phyloP scores from a whole-genome alignment of 2,113 vertebrate species.

The cattle (Bos taurus) region ARS-UCD2.0 NC_037352.1:23768501-23769000 shows the following conservation, averaged over 20 bases:
- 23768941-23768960: neutral
- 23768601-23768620: neutral
- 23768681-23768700: neutral
- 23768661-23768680: neutral
- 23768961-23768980: neutral
- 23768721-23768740: neutral
- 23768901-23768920: neutral
- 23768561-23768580: neutral
- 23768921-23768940: neutral
- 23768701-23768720: neutral
- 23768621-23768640: neutral
- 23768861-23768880: neutral
- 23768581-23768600: neutral
- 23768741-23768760: fast-evolving
- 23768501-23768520: neutral
- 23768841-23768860: neutral
- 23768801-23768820: neutral
- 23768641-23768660: neutral
- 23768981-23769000: neutral
- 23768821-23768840: neutral
- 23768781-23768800: neutral
- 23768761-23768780: neutral
- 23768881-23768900: neutral
- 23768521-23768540: neutral
- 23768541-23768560: neutral